Base-by-base conservation (phyloP, 2,888 invertebrate genomes). In the Spisula solida region DNA sequence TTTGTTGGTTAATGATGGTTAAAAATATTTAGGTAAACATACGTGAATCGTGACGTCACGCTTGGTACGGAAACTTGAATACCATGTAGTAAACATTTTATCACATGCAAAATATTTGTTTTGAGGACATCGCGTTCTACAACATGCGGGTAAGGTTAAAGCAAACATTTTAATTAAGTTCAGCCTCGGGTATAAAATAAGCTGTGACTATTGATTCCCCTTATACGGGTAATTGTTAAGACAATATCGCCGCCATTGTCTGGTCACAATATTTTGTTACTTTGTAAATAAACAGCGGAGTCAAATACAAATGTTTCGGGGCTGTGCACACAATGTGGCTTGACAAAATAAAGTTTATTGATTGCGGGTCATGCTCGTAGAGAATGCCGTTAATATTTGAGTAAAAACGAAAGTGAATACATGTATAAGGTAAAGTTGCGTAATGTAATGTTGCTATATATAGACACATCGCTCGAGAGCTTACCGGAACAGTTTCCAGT, bases 221-320 rank as follows among this genome's bases (percentile, higher is more conserved):
- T 16, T 51, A 83, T 12, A n/a, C 25, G 56, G 34, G 31, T 48
- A 83, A 83, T 83, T 48, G 75, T 6, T 29, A 20, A 75, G 25
- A 41, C 75, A 75, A 83, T 75, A 83, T 25, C 29, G 29, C 12
- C 41, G 10, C 70, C 51, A 83, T 70, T 83, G 48, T 78, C 56
- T 41, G 78, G 12, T 79, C 55, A 31, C 70, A 70, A 78, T 79
- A 85, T 85, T 55, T 85, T 79, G 85, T 85, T 85, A 85, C 85
- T n/a, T 85, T 79, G 85, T 85, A 85, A 85, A 85, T 56, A 85
- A 79, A 79, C 55, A 79, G 20, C 0, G 56, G 55, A 75, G 70
- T 55, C 48, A 56, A 79, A 51, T 51, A 85, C 55, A 79, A 85
- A 41, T 55, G 78, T 18, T 78, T 56, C 20, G 47, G 31, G 56